Base-by-base conservation (phyloP, 2,113 vertebrate genomes). In the Actinemys pallida region DNA sequence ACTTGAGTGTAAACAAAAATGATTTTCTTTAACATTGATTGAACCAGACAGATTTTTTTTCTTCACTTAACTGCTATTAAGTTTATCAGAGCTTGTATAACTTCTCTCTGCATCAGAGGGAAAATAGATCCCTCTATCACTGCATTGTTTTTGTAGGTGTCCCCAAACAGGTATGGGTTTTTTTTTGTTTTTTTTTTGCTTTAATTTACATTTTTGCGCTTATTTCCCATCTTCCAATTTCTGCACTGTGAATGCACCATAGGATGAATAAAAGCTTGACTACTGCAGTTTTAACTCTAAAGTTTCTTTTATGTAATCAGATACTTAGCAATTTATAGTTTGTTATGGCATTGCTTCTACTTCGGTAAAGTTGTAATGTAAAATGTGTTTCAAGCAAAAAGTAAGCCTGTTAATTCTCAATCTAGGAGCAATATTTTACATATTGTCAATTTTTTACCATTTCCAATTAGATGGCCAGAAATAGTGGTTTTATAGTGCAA, bases 321-420 rank as follows among this genome's bases (percentile, higher is more conserved):
- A 52, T 52, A 83, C 49, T 87, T 93, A 56, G 16, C 29, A 2
- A 93, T 93, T 82, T 84, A 88, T 47, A 90, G 84, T 78, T 93
- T 86, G 72, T 85, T 6, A 27, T 91, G 84, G 82, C 86, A 45
- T 95, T 95, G 89, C 93, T 91, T 96, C 88, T 95, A 79, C 84
- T 95, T 84, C 92, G 78, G 65, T 94, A 92, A 94, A 94, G 90
- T 10, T 75, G 20, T 11, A 80, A 19, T 90, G 3, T 59, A 84
- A 42, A 88, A 75, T 86, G 45, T 31, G 9, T 20, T 50, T 57
- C 4, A 75, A 86, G 53, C 35, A n/a, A 49, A 50, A 83, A 47
- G 29, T 20, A 8, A 52, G 17, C 19, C 27, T 59, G 27, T 29
- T 81, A 69, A 69, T 69, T 69, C 65, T 69, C 17, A 69, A 5